These are phyloP conservation scores for Okapia johnstoni DNA, from an alignment of 2,113 vertebrate genomes.

Conservation along the genomic window DNA sequence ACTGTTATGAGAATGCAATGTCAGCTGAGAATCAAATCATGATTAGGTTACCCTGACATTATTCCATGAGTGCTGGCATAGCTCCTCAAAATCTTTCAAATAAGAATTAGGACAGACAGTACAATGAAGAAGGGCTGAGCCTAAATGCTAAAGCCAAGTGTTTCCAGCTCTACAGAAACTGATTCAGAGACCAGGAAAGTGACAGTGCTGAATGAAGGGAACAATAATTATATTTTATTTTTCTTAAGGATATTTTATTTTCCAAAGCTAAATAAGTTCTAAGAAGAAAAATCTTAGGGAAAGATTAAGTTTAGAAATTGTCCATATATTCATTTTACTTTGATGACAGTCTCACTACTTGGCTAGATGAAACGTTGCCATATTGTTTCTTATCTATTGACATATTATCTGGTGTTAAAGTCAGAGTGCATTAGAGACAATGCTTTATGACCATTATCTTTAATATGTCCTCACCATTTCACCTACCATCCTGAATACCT, in stretches of 20 bases:
- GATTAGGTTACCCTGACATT: background rate
- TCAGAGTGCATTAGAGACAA: background rate
- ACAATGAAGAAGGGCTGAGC: background rate
- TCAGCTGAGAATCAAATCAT: background rate
- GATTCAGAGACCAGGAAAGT: background rate
- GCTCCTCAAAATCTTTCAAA: background rate
- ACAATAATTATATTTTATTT: background rate
- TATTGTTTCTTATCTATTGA: background rate
- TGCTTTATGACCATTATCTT: background rate
- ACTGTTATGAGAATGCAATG: background rate
- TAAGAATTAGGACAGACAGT: background rate
- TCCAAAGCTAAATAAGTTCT: background rate
- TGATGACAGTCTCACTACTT: background rate
- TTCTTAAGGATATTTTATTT: background rate
- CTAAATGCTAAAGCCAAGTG: background rate
- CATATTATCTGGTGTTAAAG: background rate
- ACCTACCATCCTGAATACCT: background rate
- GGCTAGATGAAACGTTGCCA: background rate
- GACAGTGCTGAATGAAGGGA: rapidly evolving
- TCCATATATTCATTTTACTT: background rate
- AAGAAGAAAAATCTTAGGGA: background rate
- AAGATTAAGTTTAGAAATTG: background rate
- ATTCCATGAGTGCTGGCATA: background rate
- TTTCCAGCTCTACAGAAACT: background rate
- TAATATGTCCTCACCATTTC: background rate